Percentiles rank a stretch among this genome's conserved stretches.
phyloP scores from a whole-genome alignment of 2,888 invertebrate species.

The Luffia ferchaultella region DNA sequence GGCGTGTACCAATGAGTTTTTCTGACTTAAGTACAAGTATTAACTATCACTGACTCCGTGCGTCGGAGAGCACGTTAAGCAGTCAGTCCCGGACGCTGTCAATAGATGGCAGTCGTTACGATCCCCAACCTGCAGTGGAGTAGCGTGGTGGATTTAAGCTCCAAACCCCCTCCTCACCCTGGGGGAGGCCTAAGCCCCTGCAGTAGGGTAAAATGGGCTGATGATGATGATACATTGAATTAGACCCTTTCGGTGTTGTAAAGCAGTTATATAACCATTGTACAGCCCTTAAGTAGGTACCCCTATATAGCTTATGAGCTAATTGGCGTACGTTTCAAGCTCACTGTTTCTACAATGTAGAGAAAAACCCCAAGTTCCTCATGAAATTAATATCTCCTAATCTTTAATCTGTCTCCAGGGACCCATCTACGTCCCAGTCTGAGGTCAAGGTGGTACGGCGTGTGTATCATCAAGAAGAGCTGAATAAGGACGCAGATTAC shows the following conservation, averaged over 20 bases:
- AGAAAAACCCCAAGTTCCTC: not conserved
- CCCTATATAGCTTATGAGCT: not conserved
- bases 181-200: no score
- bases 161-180: no score
- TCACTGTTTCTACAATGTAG: not conserved
- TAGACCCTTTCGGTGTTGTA: not conserved
- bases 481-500: constrained; percentile 71
- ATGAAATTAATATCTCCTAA: not conserved
- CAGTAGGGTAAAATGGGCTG: no score
- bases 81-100: no score
- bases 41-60: no score
- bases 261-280: not conserved
- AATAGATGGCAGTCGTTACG: no score
- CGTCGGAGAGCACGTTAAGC: no score
- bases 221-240: no score
- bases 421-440: constrained; percentile 15
- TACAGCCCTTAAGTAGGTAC: not conserved
- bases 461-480: constrained; percentile 72
- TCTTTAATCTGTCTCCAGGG: constrained; percentile 24
- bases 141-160: no score
- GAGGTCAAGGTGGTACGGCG: constrained; percentile 68
- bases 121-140: no score
- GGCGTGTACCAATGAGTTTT: no score
- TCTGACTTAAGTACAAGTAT: no score
- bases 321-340: not conserved